Evolutionary conservation across 1,140 invertebrate species (phyloP).

Genomic region (Drosophila orosa): DNA sequence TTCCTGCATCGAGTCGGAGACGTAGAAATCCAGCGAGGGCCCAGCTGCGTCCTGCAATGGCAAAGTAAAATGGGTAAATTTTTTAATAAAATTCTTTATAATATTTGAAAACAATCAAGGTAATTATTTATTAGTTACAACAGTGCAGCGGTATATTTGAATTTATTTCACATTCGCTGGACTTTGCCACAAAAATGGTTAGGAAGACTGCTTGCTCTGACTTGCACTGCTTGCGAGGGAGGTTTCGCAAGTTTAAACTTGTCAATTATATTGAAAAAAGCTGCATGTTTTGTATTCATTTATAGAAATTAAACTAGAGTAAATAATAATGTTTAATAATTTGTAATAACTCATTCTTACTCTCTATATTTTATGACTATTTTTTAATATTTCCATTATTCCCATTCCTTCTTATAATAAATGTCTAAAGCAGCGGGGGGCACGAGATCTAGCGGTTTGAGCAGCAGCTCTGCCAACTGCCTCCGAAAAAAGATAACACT

Average conservation of each 20-base stretch:
- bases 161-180: not conserved
- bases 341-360: too few relatives aligned
- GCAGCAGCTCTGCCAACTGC: too few relatives aligned
- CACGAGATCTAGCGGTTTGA: too few relatives aligned
- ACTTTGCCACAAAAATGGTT: not conserved
- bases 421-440: too few relatives aligned
- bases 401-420: too few relatives aligned
- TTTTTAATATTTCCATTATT: too few relatives aligned
- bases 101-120: not conserved
- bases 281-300: not conserved
- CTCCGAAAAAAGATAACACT: too few relatives aligned
- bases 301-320: not conserved
- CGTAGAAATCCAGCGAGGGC: slow-evolving; percentile 86
- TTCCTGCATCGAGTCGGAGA: slow-evolving; percentile 89
- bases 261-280: not conserved
- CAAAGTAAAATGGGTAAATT: slow-evolving; percentile 25
- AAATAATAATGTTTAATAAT: too few relatives aligned
- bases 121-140: not conserved
- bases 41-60: slow-evolving; percentile 85
- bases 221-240: not conserved
- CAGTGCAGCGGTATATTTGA: not conserved
- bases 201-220: not conserved
- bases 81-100: not conserved
- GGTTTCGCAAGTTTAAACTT: not conserved
- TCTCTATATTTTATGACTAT: not conserved